Conservation (phyloP, 2,797 vertebrate genomes). For the Chaenodraco wilsoni region DNA sequence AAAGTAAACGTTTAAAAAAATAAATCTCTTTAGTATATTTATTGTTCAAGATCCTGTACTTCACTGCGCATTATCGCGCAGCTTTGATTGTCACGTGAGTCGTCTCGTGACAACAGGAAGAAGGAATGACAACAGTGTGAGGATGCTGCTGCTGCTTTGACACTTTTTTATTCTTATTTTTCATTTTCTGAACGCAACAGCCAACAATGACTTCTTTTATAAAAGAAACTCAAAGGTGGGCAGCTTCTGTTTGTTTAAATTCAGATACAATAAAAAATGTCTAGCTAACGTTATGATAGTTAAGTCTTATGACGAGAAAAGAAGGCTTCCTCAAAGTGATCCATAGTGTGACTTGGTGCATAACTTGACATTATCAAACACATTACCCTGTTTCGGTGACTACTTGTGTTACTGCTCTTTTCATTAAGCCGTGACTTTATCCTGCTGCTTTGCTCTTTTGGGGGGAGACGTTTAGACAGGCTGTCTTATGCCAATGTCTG, state of each 20-base stretch:
- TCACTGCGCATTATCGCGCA: conserved; percentile 36
- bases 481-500: neutral
- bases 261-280: fast-evolving
- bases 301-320: neutral
- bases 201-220: conserved; percentile 79
- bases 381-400: too few species aligned
- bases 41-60: fast-evolving
- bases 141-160: conserved; percentile 38
- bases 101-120: conserved; percentile 72
- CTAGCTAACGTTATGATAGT: conserved; percentile 1
- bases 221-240: conserved; percentile 84
- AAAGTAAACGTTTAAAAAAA: too few species aligned
- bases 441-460: neutral
- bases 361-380: neutral
- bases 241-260: neutral
- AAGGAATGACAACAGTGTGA: conserved; percentile 37
- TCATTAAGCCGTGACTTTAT: neutral
- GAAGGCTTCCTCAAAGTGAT: neutral
- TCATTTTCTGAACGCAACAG: neutral
- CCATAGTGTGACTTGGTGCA: neutral
- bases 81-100: conserved; percentile 56
- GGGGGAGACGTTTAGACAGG: neutral
- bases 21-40: too few species aligned
- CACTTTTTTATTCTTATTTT: conserved; percentile 2
- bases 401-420: neutral